Percentiles rank a stretch among this genome's conserved stretches.
These are phyloP conservation scores for Drosophila demipolita DNA, from an alignment of 2,888 invertebrate genomes.

Conservation along the genomic window DNA sequence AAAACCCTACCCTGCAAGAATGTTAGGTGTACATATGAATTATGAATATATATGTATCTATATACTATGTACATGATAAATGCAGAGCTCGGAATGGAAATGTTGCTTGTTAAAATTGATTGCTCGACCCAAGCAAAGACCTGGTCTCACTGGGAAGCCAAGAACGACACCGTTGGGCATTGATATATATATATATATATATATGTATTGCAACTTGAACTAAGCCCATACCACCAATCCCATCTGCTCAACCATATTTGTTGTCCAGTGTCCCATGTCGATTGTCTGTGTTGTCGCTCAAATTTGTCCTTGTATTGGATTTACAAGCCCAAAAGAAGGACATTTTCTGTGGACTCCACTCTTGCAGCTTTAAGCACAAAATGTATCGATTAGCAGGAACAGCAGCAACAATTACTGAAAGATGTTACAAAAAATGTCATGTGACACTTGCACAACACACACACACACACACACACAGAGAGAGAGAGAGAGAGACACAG, in stretches of 20 bases:
- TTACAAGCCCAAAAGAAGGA: conserved; percentile 60
- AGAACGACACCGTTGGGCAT: conserved; percentile 62
- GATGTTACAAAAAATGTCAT: conserved; percentile 24
- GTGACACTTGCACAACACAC: conserved; percentile 24
- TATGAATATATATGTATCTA: neutral
- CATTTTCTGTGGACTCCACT: conserved; percentile 10
- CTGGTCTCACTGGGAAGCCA: conserved; percentile 38
- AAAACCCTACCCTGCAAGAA: conserved; percentile 2
- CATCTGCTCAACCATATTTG: neutral
- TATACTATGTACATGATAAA: conserved; percentile 41
- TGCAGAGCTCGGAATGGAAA: conserved; percentile 24
- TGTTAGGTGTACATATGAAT: neutral
- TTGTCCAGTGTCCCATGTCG: conserved; percentile 7
- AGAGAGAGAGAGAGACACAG: neutral
- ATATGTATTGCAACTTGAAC: conserved; percentile 70
- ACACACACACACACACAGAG: neutral
- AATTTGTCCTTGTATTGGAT: conserved; percentile 77
- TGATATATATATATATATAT: conserved; percentile 75
- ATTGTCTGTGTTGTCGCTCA: conserved; percentile 50
- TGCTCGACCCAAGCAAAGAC: conserved; percentile 39
- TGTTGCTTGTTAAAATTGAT: conserved; percentile 73
- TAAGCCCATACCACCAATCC: conserved; percentile 10
- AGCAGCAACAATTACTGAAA: conserved; percentile 12
- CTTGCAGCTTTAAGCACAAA: conserved; percentile 48
- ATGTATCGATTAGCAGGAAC: conserved; percentile 55